phyloP scores from a whole-genome alignment of 2,797 vertebrate genomes.

The Periophthalmus magnuspinnatus region DNA sequence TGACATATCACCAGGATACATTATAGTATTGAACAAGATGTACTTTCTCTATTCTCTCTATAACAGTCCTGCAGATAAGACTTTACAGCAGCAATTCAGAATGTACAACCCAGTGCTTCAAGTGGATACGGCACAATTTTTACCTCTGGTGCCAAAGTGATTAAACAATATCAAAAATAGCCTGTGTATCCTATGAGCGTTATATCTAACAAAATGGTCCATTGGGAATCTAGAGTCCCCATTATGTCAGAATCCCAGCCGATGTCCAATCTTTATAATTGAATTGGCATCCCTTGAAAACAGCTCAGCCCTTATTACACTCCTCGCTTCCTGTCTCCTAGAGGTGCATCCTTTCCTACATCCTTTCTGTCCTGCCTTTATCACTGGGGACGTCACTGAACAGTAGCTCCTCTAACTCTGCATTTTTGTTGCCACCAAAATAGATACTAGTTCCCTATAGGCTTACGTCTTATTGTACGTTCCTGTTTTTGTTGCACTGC shows the following conservation, averaged over 20 bases:
- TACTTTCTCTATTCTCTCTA: not conserved
- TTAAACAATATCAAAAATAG: not conserved
- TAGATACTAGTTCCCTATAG: conserved; percentile 58
- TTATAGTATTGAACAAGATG: conserved; percentile 1
- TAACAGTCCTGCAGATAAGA: not conserved
- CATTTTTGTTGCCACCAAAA: conserved; percentile 64
- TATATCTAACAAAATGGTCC: conserved; percentile 15
- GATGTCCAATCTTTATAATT: conserved; percentile 41
- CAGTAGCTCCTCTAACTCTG: conserved; percentile 43
- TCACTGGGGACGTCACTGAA: conserved; percentile 55
- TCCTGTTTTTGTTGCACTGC: conserved; percentile 25
- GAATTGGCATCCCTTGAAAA: conserved; percentile 55
- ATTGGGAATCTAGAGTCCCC: conserved; percentile 33
- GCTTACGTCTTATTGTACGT: conserved; percentile 31
- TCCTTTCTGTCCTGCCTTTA: conserved; percentile 40
- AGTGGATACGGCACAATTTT: not conserved
- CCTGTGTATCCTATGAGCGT: not conserved
- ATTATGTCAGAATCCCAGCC: conserved; percentile 51
- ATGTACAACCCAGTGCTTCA: not conserved
- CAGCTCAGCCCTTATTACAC: conserved; percentile 57
- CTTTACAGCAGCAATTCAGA: not conserved
- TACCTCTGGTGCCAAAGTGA: not conserved
- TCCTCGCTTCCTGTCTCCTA: conserved; percentile 35
- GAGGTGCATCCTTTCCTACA: conserved; percentile 24
- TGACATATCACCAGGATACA: not conserved